Evolutionary conservation across 2,113 vertebrate species (phyloP).

Genomic region (Gavialis gangeticus): DNA sequence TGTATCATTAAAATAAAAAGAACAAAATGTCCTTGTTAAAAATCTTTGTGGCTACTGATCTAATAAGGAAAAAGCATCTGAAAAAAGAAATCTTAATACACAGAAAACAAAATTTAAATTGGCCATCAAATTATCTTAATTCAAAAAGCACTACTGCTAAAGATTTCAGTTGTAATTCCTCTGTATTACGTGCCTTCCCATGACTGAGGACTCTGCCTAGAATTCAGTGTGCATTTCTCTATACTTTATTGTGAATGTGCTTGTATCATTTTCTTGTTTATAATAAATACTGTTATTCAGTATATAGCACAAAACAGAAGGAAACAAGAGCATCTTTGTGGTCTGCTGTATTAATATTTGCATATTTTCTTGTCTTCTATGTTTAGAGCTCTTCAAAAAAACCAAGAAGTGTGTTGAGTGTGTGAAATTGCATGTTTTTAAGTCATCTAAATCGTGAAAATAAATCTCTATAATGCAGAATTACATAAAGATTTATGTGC

Average conservation of each 20-base stretch:
- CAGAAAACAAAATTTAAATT: background rate
- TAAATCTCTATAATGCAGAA: constrained; percentile 49
- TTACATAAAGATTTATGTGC: constrained; percentile 49
- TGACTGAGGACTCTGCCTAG: background rate
- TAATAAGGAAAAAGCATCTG: background rate
- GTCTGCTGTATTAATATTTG: background rate
- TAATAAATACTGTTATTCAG: background rate
- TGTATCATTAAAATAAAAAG: constrained; percentile 52
- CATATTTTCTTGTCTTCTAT: background rate
- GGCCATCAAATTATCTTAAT: constrained; percentile 18
- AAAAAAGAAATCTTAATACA: constrained; percentile 35
- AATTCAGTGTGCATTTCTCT: background rate
- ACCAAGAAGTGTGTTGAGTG: background rate
- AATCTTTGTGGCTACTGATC: background rate
- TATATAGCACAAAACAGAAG: constrained; percentile 15
- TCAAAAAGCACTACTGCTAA: background rate
- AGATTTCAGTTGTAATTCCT: constrained; percentile 6
- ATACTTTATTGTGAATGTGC: background rate
- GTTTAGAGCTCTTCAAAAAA: constrained; percentile 26
- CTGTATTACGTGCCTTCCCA: background rate
- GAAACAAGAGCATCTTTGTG: constrained; percentile 19
- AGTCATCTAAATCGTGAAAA: background rate
- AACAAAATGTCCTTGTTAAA: background rate
- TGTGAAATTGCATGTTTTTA: constrained; percentile 27
- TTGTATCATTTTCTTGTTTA: background rate